Base-by-base conservation (phyloP, 2,888 invertebrate species). In the Xiphydria camelus region DNA sequence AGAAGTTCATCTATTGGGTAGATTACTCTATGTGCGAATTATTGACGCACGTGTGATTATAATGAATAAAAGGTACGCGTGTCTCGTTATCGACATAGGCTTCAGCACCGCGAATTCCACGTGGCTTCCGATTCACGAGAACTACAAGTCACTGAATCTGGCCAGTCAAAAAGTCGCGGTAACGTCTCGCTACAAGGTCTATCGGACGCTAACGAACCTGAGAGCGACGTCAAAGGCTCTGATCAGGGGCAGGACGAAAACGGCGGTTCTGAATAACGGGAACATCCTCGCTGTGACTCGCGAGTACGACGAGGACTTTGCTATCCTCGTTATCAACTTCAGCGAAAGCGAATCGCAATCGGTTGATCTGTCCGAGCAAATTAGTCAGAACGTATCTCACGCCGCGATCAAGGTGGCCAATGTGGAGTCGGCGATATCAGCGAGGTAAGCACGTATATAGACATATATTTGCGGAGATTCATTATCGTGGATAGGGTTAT, bases 91-190 rank as follows among this genome's bases (percentile, higher is more conserved):
- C n/a, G n/a, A n/a, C 37, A 2, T 55, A 79, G 81, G 88, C 1
- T 86, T 86, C 57, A 82, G 81, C 0, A 73, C 62, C 1, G 79
- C 75, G 4, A 66, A 70, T 0, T 78, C 76, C 41, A 84, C 88
- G 0, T 89, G 89, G 89, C 66, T 89, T 4, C 88, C 88, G 0
- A 83, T 89, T 2, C 80, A 87, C 51, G 73, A 76, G 0, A 83
- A 85, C 36, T 87, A 83, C 60, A 62, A 73, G 38, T 65, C 63
- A 0, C 61, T 85, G 0, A 89, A 89, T 64, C 78, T 88, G 7
- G 77, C 77, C 37, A 62, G 65, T 0, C 83, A 89, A 59, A 76
- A 72, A 20, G 12, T 12, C 0, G 62, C 61, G 0, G 59, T 64
- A 0, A 73, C 70, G 3, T 86, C 86, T 23, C 84, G 86, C 53